A percentile compares a stretch with the other conserved stretches of the same genome.
phyloP scores from a whole-genome alignment of 2,888 invertebrate species.

The Phengaris arion region DNA sequence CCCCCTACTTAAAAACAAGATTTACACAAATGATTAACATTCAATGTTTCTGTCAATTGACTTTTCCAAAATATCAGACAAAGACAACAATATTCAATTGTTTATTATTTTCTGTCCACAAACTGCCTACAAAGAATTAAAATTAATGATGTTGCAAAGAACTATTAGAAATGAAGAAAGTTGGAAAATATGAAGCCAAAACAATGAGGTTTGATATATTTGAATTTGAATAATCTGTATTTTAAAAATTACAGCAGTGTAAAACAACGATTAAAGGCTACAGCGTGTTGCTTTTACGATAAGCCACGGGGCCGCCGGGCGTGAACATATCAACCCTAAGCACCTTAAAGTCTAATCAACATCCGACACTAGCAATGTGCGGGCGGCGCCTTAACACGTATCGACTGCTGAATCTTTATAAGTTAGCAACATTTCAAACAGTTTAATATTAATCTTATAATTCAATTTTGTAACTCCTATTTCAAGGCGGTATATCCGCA shows the following conservation, averaged over 20 bases:
- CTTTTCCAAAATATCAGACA: too few species aligned
- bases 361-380: not conserved
- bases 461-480: not conserved
- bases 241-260: not conserved
- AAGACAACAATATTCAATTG: too few species aligned
- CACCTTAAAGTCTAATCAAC: not conserved
- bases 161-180: not conserved
- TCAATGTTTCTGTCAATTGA: too few species aligned
- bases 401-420: too few species aligned
- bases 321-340: constrained; percentile 4
- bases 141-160: too few species aligned
- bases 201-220: not conserved
- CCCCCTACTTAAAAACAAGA: too few species aligned
- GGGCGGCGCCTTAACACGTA: not conserved
- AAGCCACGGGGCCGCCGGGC: not conserved
- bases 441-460: not conserved
- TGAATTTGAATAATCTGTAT: too few species aligned
- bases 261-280: not conserved
- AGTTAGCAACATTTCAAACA: too few species aligned
- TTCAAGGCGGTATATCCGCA: constrained; percentile 34
- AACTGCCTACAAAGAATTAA: not conserved
- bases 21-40: too few species aligned
- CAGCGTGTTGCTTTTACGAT: not conserved
- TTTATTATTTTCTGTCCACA: not conserved
- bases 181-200: not conserved